Percentiles rank a stretch among this genome's conserved stretches.
These are phyloP conservation scores for Morbakka virulenta DNA, from an alignment of 30 jellyfish, hydroid and myxozoan genomes.

Conservation along the genomic window DNA sequence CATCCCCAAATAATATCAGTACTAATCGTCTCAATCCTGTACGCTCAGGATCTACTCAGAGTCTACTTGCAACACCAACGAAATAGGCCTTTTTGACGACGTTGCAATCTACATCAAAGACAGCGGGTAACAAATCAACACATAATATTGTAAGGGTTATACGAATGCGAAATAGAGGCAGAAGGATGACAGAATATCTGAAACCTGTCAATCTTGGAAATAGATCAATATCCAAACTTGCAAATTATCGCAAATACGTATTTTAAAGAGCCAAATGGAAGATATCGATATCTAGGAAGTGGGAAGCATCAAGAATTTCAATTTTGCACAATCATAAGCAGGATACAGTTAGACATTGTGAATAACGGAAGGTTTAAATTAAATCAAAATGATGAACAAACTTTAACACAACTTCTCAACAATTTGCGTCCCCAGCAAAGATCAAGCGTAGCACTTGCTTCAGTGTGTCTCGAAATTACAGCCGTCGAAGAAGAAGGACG, in stretches of 20 bases:
- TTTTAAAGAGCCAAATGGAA: not conserved
- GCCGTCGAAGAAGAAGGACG: not conserved
- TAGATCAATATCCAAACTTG: no score
- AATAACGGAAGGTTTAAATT: not conserved
- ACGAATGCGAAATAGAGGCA: constrained; percentile 15
- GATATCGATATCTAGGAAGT: not conserved
- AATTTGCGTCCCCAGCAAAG: not conserved
- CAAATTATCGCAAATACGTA: no score
- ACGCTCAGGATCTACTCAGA: not conserved
- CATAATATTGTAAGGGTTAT: constrained; percentile 4
- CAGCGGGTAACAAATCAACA: constrained; percentile 11
- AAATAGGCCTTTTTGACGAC: constrained; percentile 21
- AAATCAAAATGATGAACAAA: not conserved
- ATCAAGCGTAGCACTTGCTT: not conserved
- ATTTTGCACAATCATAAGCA: not conserved
- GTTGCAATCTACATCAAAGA: constrained; percentile 19
- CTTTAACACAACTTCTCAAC: not conserved
- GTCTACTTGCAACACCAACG: constrained; percentile 1
- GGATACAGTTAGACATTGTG: not conserved
- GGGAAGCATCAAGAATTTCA: not conserved
- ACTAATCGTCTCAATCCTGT: constrained; percentile 25
- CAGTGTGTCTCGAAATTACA: not conserved
- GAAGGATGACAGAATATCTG: constrained; percentile 4
- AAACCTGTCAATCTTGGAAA: no score
- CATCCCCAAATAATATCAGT: constrained; percentile 1